These are phyloP conservation scores for Stictocephala bisonia DNA, from an alignment of 2,888 invertebrate species.

Conservation along the genomic window DNA sequence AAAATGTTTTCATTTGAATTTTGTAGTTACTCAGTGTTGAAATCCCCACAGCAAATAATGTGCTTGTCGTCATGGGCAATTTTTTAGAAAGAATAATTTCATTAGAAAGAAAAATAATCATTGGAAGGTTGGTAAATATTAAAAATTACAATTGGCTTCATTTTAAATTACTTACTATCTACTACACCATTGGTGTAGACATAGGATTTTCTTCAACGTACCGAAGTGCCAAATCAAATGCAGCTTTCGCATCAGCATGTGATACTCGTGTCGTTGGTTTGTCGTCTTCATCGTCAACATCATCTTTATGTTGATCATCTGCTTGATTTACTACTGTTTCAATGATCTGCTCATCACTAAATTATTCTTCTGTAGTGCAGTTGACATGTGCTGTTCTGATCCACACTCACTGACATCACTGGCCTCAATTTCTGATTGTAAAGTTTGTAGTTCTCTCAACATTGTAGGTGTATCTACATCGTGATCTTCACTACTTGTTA, in stretches of 20 bases:
- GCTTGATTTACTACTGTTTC: background rate
- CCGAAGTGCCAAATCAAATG: constrained; percentile 19
- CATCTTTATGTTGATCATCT: background rate
- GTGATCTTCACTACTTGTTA: constrained; percentile 20
- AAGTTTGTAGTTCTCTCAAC: constrained; percentile 22
- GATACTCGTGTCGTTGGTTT: constrained; percentile 15
- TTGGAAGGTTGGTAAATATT: no score
- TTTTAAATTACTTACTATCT: no score
- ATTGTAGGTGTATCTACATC: background rate
- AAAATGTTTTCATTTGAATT: no score
- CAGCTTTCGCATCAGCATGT: background rate
- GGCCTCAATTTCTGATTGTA: background rate
- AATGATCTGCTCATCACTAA: no score
- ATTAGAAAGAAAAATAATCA: no score
- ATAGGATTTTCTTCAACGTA: constrained; percentile 20
- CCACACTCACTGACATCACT: constrained; percentile 25
- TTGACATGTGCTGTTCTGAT: background rate
- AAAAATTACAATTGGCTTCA: no score
- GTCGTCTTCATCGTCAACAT: background rate
- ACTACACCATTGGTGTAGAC: no score
- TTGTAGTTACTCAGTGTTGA: no score
- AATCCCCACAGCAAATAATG: no score
- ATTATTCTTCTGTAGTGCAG: background rate
- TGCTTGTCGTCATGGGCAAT: no score
- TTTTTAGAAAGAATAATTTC: no score